Percentiles rank a stretch among this genome's conserved stretches.
Conservation (phyloP, 2,888 invertebrate species). For the Calliphora vomitoria region DNA sequence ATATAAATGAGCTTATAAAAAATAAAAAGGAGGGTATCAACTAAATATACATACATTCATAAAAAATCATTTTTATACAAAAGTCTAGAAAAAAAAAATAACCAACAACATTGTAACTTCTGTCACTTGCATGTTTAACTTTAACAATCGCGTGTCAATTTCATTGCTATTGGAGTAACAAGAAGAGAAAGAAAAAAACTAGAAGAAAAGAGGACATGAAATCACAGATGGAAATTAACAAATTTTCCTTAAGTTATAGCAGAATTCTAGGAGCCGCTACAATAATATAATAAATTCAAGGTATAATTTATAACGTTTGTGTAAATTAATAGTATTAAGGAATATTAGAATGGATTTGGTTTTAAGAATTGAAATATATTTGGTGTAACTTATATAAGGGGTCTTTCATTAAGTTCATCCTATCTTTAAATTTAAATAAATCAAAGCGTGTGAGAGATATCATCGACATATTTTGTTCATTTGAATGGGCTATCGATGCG, state of each 20-base stretch:
- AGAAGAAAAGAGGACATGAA: conserved; percentile 56
- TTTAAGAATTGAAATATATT: too few species aligned
- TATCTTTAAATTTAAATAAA: too few species aligned
- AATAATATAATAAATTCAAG: not conserved
- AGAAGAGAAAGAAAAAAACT: conserved; percentile 66
- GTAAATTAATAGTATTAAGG: too few species aligned
- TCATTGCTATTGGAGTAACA: conserved; percentile 73
- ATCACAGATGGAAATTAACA: conserved; percentile 67
- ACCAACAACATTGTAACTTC: conserved; percentile 75
- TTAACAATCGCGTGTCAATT: conserved; percentile 82
- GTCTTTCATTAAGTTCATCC: too few species aligned
- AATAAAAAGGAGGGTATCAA: conserved; percentile 2
- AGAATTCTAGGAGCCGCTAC: conserved; percentile 3
- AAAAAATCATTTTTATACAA: conserved; percentile 11
- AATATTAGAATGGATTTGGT: too few species aligned
- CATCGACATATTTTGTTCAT: too few species aligned
- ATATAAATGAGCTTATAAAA: conserved; percentile 27
- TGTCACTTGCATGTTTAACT: conserved; percentile 77
- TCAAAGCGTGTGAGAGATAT: too few species aligned
- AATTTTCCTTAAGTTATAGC: conserved; percentile 24
- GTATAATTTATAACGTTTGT: too few species aligned
- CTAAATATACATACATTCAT: conserved; percentile 17
- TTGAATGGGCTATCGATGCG: too few species aligned
- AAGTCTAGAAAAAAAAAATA: conserved; percentile 22
- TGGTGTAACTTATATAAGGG: too few species aligned